Conservation (phyloP, 2,797 vertebrate species). For the Carduelis carduelis region DNA sequence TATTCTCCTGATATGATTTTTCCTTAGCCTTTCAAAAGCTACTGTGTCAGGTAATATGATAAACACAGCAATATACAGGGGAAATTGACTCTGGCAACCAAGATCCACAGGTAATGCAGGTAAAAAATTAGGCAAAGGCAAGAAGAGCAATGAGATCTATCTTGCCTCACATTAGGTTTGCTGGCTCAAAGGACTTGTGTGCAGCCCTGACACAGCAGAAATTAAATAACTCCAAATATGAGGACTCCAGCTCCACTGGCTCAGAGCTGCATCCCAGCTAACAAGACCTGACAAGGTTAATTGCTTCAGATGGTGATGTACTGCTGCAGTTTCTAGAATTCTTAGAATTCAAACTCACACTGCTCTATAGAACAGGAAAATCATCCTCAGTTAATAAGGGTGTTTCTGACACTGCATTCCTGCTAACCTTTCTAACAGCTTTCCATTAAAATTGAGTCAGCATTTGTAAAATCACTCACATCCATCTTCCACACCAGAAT, state of each 20-base stretch:
- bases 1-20: background rate
- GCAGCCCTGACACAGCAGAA: background rate
- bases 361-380: background rate
- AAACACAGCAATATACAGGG: background rate
- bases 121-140: background rate
- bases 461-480: background rate
- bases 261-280: background rate
- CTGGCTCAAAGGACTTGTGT: background rate
- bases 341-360: background rate
- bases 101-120: background rate
- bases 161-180: background rate
- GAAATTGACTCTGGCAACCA: background rate
- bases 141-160: background rate
- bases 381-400: background rate
- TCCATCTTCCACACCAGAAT: background rate
- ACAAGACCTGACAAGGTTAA: background rate
- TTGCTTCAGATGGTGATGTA: background rate
- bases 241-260: background rate
- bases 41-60: background rate
- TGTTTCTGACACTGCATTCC: background rate
- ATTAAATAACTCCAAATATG: background rate
- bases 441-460: background rate
- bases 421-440: background rate
- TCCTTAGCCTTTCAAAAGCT: background rate
- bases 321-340: background rate